Conservation (phyloP, 2,797 vertebrate species). For the Neosilurus mollespiculum region DNA sequence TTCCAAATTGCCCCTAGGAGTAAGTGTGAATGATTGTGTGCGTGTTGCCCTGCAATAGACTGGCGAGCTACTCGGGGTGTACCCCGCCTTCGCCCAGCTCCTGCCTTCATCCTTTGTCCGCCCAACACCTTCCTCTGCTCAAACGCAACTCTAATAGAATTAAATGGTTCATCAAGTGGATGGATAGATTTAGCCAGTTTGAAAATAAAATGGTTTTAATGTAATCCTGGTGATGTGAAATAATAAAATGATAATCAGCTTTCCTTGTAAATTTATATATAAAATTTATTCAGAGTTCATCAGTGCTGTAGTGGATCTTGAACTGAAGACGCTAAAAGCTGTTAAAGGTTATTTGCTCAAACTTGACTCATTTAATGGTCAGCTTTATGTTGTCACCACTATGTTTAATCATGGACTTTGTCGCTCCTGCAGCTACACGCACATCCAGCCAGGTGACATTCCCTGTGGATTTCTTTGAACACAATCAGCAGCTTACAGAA, state of each 20-base stretch:
- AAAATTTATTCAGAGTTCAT: neutral
- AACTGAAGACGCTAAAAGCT: neutral
- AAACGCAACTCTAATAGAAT: too few species aligned
- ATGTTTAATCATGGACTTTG: neutral
- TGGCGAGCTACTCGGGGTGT: too few species aligned
- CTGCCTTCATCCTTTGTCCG: too few species aligned
- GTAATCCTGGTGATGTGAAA: neutral
- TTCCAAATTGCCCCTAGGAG: too few species aligned
- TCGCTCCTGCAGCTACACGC: conserved; percentile 80
- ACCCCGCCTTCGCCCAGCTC: too few species aligned
- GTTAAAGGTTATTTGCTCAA: neutral
- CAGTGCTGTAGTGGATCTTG: neutral
- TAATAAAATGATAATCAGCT: neutral
- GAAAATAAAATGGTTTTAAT: neutral
- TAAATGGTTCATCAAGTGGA: too few species aligned
- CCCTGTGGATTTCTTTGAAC: conserved; percentile 98
- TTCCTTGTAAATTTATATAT: neutral
- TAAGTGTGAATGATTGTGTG: too few species aligned
- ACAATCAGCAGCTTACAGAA: conserved; percentile 97
- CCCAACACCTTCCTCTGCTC: too few species aligned
- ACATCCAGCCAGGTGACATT: conserved; percentile 95
- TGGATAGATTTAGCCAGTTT: neutral
- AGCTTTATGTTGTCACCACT: neutral
- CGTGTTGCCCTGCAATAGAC: too few species aligned
- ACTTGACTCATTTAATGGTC: neutral